These are phyloP conservation scores for Zaprionus vittiger DNA, from an alignment of 1,140 invertebrate genomes.

Conservation along the genomic window DNA sequence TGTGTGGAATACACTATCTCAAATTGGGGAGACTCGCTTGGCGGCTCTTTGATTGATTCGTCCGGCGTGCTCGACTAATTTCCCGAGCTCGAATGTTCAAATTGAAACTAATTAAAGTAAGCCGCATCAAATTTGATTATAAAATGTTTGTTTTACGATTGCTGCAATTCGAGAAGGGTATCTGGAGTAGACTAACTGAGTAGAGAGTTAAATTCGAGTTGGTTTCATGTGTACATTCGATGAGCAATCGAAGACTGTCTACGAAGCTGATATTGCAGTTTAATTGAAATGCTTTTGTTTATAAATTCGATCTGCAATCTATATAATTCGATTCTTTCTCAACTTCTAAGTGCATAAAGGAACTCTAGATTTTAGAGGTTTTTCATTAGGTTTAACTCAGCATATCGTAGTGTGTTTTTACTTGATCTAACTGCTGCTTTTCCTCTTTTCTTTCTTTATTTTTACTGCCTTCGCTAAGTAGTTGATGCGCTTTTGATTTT, in stretches of 20 bases:
- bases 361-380: background rate
- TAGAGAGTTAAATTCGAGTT: background rate
- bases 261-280: background rate
- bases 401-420: background rate
- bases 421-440: background rate
- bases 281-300: background rate
- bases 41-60: constrained; percentile 29
- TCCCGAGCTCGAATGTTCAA: constrained; percentile 14
- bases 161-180: background rate
- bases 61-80: constrained; percentile 31
- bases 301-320: background rate
- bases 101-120: constrained; percentile 57
- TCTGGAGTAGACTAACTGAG: background rate
- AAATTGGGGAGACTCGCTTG: constrained; percentile 22
- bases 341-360: background rate
- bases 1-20: background rate
- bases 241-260: background rate
- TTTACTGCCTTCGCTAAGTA: constrained; percentile 2
- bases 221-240: too few species aligned
- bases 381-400: too few species aligned
- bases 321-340: background rate
- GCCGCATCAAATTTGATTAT: constrained; percentile 56
- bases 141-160: constrained; percentile 34
- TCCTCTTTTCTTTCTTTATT: background rate
- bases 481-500: constrained; percentile 12